Conservation (phyloP, 2,888 invertebrate species). For the Agapostemon virescens region DNA sequence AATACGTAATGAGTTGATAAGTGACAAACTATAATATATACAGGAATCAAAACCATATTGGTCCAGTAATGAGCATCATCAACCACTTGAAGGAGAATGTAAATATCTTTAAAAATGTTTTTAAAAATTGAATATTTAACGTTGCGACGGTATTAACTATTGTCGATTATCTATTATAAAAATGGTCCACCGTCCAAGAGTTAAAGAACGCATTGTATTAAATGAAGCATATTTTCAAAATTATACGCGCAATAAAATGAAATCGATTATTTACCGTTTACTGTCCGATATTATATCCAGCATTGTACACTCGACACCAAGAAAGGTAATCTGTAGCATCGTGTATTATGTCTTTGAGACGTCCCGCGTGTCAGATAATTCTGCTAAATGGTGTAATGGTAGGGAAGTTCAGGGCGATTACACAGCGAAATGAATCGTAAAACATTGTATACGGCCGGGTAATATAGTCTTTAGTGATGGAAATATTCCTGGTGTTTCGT, state of each 20-base stretch:
- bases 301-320: not conserved
- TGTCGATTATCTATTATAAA: too few species aligned
- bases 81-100: too few species aligned
- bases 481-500: not conserved
- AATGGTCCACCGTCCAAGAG: too few species aligned
- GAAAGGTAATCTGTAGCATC: not conserved
- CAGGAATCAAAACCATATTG: too few species aligned
- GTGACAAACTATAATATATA: too few species aligned
- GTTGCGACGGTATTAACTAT: too few species aligned
- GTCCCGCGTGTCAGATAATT: not conserved
- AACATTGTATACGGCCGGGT: not conserved
- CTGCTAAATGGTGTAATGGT: conserved; percentile 1
- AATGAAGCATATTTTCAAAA: not conserved
- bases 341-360: not conserved
- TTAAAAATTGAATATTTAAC: too few species aligned
- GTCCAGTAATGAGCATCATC: too few species aligned
- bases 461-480: conserved; percentile 8
- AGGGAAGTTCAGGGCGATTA: not conserved
- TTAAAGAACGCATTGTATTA: not conserved
- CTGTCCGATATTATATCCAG: not conserved
- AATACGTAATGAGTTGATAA: too few species aligned
- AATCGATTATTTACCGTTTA: not conserved
- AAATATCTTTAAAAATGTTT: too few species aligned
- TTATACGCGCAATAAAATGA: not conserved
- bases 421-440: not conserved